phyloP scores from a whole-genome alignment of 2,113 vertebrate genomes.

The Benitochromis conjunctus region DNA sequence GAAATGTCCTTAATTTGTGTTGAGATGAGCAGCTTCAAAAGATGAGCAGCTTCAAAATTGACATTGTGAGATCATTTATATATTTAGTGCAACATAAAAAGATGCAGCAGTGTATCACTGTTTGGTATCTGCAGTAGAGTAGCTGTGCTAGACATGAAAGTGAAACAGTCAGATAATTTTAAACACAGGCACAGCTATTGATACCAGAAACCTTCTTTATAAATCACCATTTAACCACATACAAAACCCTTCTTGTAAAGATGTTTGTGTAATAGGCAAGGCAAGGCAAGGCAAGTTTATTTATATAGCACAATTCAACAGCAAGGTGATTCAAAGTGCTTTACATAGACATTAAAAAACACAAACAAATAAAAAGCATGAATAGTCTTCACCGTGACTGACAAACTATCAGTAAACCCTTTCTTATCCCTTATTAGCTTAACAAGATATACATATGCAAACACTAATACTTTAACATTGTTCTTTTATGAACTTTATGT shows the following conservation, averaged over 20 bases:
- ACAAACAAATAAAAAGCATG: too few species aligned
- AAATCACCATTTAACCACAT: background rate
- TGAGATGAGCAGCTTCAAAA: background rate
- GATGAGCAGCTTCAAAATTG: background rate
- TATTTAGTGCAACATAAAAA: background rate
- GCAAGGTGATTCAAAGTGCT: too few species aligned
- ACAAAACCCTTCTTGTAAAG: accelerated
- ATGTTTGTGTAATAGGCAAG: background rate
- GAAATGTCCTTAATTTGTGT: background rate
- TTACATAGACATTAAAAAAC: too few species aligned
- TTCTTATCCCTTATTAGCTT: background rate
- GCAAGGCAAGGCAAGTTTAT: too few species aligned
- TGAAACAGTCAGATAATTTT: background rate
- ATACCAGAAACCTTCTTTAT: accelerated
- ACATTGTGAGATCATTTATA: background rate
- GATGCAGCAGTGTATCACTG: background rate
- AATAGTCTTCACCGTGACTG: background rate
- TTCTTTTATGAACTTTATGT: background rate
- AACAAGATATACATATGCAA: background rate
- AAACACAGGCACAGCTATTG: background rate
- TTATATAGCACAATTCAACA: too few species aligned
- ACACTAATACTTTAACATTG: background rate
- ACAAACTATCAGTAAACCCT: background rate
- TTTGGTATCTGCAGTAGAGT: background rate
- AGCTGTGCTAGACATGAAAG: background rate